phyloP scores from a whole-genome alignment of 2,113 vertebrate species.

The Nycticorax nycticorax region DNA sequence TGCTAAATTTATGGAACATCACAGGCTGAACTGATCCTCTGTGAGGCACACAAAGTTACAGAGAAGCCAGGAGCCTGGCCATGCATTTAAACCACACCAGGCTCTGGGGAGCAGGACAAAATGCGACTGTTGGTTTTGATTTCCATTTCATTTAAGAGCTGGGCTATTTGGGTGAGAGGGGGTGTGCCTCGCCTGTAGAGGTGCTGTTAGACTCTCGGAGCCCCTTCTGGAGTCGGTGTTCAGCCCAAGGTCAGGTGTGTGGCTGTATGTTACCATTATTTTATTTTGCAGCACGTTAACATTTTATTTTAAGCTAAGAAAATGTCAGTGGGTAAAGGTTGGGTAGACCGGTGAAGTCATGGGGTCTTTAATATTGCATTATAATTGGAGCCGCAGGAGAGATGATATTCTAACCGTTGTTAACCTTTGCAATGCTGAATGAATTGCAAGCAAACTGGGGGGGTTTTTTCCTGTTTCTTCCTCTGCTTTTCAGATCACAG shows the following conservation, averaged over 20 bases:
- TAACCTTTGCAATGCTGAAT: slow-evolving; percentile 35
- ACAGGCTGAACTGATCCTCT: background rate
- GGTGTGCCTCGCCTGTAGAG: background rate
- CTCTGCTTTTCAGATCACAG: background rate
- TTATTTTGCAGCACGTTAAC: background rate
- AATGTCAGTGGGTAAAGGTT: slow-evolving; percentile 25
- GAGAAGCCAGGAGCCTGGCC: background rate
- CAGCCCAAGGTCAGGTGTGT: background rate
- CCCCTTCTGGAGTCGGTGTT: background rate
- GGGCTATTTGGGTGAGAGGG: rapidly evolving
- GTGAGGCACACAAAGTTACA: rapidly evolving
- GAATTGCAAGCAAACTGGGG: background rate
- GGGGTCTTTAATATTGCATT: background rate
- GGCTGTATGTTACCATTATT: background rate
- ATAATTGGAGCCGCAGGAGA: background rate
- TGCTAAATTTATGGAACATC: background rate
- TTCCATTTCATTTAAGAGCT: background rate
- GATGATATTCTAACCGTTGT: background rate
- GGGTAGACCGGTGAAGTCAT: background rate
- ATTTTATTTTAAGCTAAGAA: background rate
- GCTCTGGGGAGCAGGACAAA: rapidly evolving
- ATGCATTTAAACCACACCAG: rapidly evolving
- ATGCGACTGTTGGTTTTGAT: background rate
- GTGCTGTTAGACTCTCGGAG: background rate
- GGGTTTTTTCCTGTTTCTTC: background rate